A percentile compares a stretch with the other conserved stretches of the same genome.
These are phyloP conservation scores for Cantharis lateralis DNA, from an alignment of 2,888 invertebrate genomes.

Conservation along the genomic window DNA sequence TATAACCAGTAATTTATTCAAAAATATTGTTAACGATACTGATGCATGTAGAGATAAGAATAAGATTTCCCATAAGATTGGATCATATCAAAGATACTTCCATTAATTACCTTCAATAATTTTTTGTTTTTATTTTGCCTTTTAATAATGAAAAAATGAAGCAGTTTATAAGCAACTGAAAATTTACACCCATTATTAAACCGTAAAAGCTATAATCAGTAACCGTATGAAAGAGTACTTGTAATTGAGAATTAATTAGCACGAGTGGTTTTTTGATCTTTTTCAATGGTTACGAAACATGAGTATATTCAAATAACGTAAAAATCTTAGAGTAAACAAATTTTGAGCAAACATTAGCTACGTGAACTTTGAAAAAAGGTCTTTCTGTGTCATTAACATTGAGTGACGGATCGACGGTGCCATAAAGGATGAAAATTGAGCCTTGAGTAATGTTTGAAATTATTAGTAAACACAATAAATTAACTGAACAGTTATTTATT, in stretches of 20 bases:
- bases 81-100: conserved; percentile 13
- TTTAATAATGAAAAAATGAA: not conserved
- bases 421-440: not conserved
- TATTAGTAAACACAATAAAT: conserved; percentile 32
- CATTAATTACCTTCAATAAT: conserved; percentile 8
- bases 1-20: conserved; percentile 25
- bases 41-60: conserved; percentile 18
- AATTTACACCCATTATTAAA: not conserved
- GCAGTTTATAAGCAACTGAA: not conserved
- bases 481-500: not conserved
- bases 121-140: conserved; percentile 5
- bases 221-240: not conserved
- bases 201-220: not conserved
- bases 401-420: not conserved
- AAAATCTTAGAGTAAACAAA: not conserved
- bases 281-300: conserved; percentile 5
- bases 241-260: not conserved
- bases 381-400: conserved; percentile 19
- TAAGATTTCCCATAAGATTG: conserved; percentile 20
- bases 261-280: not conserved
- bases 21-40: conserved; percentile 24
- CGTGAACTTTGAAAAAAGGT: conserved; percentile 15
- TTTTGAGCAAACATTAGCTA: conserved; percentile 13
- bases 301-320: not conserved
- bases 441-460: conserved; percentile 6